Percentiles rank a stretch among this genome's conserved stretches.
Evolutionary conservation across 1,140 invertebrate genomes (phyloP).

Genomic region (Dreissena polymorpha): DNA sequence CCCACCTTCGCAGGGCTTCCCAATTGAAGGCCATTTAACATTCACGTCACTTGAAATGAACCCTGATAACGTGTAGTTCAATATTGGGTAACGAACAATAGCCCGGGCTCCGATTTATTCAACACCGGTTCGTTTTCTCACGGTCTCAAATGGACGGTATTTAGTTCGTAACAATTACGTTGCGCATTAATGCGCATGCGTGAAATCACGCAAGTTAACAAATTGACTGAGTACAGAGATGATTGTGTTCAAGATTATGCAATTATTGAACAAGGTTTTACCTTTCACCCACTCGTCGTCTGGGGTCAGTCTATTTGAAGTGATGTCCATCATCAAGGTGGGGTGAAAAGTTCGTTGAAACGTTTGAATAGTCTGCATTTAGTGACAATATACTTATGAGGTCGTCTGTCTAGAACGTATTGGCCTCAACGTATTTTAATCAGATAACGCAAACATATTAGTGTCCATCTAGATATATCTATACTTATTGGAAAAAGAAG

Average conservation of each 20-base stretch:
- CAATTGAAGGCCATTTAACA: background rate
- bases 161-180: background rate
- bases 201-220: slow-evolving; percentile 45
- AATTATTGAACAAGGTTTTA: slow-evolving; percentile 5
- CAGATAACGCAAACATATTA: background rate
- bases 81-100: slow-evolving; percentile 37
- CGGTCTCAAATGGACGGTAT: slow-evolving; percentile 1
- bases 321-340: background rate
- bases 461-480: background rate
- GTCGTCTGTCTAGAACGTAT: background rate
- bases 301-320: background rate
- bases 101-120: slow-evolving; percentile 10
- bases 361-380: background rate
- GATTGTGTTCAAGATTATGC: slow-evolving; percentile 15
- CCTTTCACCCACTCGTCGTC: background rate
- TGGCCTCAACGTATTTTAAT: background rate
- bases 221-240: slow-evolving; percentile 36
- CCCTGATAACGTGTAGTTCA: slow-evolving; percentile 4
- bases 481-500: background rate
- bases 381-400: background rate
- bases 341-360: slow-evolving; percentile 13
- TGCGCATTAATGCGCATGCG: slow-evolving; percentile 38
- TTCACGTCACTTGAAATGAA: background rate
- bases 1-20: background rate
- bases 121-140: slow-evolving; percentile 30